Conservation (phyloP, 2,888 invertebrate genomes). For the Callyntrura sp. region DNA sequence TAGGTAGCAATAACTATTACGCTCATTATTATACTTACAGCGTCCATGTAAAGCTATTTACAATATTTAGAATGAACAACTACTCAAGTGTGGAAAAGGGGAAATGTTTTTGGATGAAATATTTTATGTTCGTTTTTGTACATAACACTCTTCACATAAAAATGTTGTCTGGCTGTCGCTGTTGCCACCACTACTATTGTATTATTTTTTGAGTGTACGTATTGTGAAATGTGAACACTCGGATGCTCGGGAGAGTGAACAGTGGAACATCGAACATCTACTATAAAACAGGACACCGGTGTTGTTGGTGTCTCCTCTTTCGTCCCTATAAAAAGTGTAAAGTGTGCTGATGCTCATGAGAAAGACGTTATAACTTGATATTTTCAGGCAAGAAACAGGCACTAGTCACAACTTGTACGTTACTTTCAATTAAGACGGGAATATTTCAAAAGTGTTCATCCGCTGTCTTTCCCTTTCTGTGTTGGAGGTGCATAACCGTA, state of each 20-base stretch:
- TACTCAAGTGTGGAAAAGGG: no score
- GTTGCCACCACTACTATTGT: conserved; percentile 7
- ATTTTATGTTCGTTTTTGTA: conserved; percentile 21
- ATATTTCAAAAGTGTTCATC: conserved; percentile 64
- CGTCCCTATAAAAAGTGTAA: background rate
- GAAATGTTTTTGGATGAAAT: background rate
- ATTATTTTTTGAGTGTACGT: background rate
- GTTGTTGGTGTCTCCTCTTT: background rate
- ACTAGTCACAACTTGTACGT: conserved; percentile 50
- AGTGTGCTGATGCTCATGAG: background rate
- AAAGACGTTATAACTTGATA: background rate
- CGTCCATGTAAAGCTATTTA: background rate
- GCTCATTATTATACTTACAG: background rate
- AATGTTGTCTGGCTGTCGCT: conserved; percentile 13
- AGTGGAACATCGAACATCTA: background rate
- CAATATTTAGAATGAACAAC: background rate
- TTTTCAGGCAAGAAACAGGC: conserved; percentile 27
- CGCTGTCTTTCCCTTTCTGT: conserved; percentile 13
- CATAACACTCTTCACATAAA: background rate
- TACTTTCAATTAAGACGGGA: conserved; percentile 29
- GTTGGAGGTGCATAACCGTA: background rate
- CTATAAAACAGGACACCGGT: no score
- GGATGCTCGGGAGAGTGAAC: no score
- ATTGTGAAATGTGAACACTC: background rate
- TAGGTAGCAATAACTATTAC: background rate